Evolutionary conservation across 2,888 invertebrate genomes (phyloP), one percentile per base, ranked within the genome.

Genomic region (Eledone cirrhosa): DNA sequence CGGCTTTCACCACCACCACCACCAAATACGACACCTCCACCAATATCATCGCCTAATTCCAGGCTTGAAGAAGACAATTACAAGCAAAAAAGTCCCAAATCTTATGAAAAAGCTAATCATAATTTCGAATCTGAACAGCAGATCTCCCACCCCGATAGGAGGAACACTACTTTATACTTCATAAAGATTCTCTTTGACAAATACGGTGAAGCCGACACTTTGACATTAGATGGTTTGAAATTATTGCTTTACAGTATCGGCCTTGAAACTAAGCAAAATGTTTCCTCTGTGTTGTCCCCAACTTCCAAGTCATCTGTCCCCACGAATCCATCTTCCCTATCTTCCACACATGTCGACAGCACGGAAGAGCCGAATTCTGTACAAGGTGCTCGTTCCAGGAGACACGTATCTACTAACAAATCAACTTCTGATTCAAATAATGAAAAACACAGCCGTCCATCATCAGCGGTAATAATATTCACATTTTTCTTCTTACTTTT

Each of bases 211-310:
- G 63, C 24, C n/a, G 72, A 72, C 72, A 31, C 41, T 31, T 72
- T 72, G 31, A 72, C 72, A 13, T 72, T 72, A 24, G 72, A 72
- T 22, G 41, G 72, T 29, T 72, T 72, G 33, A 72, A 72, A 24
- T 31, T 72, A 13, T 72, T 72, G 31, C 72, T 72, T 33, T 72
- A 33, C 41, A 72, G 72, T 31, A n/a, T 72, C 31, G 72, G 72
- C 72, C 72, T 72, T 41, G 31, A 41, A 41, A 31, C 72, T 72
- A 13, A n/a, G 3, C 31, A 72, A 4, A 72, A 72, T 72, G 72
- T 41, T 31, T 41, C 72, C 72, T 29, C 29, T 41, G 16, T 72
- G 22, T 72, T 72, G 33, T 41, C 41, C 41, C 0, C 41, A 41
- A 41, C 41, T 41, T 41, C 41, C 41, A 41, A 41, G 41, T 41